Evolutionary conservation across 2,113 vertebrate species (phyloP), one percentile per base, ranked within the genome.

Genomic region (Hyla sarda): DNA sequence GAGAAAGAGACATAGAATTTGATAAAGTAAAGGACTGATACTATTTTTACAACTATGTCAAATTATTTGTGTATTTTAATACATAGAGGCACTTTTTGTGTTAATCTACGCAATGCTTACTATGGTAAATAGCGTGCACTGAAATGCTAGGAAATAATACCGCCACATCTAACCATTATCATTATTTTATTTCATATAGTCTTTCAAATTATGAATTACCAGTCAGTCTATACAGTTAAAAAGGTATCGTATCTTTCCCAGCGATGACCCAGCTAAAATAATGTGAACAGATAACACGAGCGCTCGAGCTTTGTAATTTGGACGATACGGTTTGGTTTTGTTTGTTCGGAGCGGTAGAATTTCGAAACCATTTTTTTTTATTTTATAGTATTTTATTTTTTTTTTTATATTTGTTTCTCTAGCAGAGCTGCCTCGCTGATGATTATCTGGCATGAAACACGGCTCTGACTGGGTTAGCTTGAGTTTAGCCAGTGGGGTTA

Each of bases 401-500:
- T 54, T 25, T 54, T 14, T 56, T 80, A 62, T 47, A 65, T 82
- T 45, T 47, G 58, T 65, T 80, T 58, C 30, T 58, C 30, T 81
- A 25, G 78, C 78, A 45, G 78, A 56, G 60, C 32, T 28, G 79
- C 79, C 21, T 62, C 34, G 67, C 67, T 83, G 82, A 83, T 83
- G 82, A 56, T 73, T 73, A 83, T 83, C 67, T 83, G 82, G 65
- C 67, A 72, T 83, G 65, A 83, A 83, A 73, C 69, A 73, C 82
- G 7, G 47, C 48, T 72, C 67, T 52, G 82, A 54, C 82, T 83
- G 82, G 67, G 82, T 73, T 72, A 73, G 47, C 48, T 25, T 41
- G 82, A 83, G 82, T 73, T 72, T 83, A 83, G 81, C 82, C 82
- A 56, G 67, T 83, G 82, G 82, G 82, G 67, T 71, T 83, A 83